Evolutionary conservation across 2,113 vertebrate species (phyloP), one percentile per base, ranked within the genome.

Genomic region (Lophochroa leadbeateri): DNA sequence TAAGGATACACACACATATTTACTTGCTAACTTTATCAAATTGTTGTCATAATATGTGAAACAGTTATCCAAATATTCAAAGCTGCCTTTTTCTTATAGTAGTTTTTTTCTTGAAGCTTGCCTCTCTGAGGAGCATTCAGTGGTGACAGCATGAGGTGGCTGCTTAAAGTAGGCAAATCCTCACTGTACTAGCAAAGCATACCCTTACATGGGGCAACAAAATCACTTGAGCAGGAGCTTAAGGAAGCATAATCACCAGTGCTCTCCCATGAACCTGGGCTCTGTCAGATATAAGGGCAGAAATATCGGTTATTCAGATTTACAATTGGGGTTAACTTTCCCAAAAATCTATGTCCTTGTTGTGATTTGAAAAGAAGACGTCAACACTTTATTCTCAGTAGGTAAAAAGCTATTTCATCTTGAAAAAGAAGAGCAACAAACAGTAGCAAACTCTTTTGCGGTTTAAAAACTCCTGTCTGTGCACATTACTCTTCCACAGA

Each of bases 401-500:
- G 74, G 46, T 46, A 47, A 86, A 94, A 87, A 88, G 50, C 43
- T 41, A 71, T 80, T 95, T 79, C 68, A 44, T 97, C 74, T 72
- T 78, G 76, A 95, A 95, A 82, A 94, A 91, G n/a, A 92, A 81
- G 78, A 74, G 74, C 9, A 43, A 37, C 76, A 92, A 97, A 96
- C 69, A 95, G 91, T 85, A 96, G 96, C 82, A 94, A 97, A 97
- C 86, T 95, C 94, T 97, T 97, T 88, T 84, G 69, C 77, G 19
- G 88, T 95, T 97, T 97, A 96, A 97, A 97, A 98, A 97, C 97
- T 98, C 97, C 97, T 98, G 98, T 98, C 98, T 96, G 86, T 92
- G 96, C 96, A 78, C 96, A 98, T 98, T 98, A 98, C 87, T 93
- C 87, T 96, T 92, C 95, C 90, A 85, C 64, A 67, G 86, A 4